Base-by-base conservation (phyloP, 2,113 vertebrate genomes). In the Chunga burmeisteri region DNA sequence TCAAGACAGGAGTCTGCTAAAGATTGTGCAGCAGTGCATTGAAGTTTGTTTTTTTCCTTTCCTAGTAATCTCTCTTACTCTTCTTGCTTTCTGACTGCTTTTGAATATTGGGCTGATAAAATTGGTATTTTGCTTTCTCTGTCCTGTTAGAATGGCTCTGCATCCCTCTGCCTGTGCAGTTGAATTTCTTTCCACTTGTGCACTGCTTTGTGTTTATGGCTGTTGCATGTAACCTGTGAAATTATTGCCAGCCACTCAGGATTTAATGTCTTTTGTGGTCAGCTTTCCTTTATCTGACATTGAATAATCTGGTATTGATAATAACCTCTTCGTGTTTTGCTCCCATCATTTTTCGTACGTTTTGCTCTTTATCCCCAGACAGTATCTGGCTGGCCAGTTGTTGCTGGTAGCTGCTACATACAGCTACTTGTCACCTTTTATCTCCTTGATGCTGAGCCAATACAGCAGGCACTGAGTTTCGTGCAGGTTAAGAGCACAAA, bases 261-360 rank as follows among this genome's bases (percentile, higher is more conserved):
- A 59, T 72, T 65, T 86, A 42, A 12, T 65, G 30, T 38, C 11
- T 87, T 75, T 81, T 70, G 36, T 78, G 19, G 38, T 71, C 50
- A 62, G 7, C 30, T 90, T 77, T 86, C 22, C 20, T 86, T 77
- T 85, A 23, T 49, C 38, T 66, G 65, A 18, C 15, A 13, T 4
- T 38, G 42, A 85, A 61, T 58, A 70, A 56, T 49, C 30, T 75
- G 32, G 7, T 92, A 34, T 44, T 32, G 49, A 12, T 74, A 46
- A 55, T 36, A 63, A 63, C 15, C 21, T 80, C 13, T 8, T 66
- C 70, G 13, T 42, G 36, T 63, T 62, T 46, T 42, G 22, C 29
- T 92, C 3, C 26, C 40, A 5, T 36, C 0, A 0, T 21, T 82
- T 70, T 71, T 63, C 3, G 0, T 59, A 30, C 23, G 7, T 72